These are phyloP conservation scores for Drosophila nr. fundita DNA, from an alignment of 2,888 invertebrate species.

Conservation along the genomic window DNA sequence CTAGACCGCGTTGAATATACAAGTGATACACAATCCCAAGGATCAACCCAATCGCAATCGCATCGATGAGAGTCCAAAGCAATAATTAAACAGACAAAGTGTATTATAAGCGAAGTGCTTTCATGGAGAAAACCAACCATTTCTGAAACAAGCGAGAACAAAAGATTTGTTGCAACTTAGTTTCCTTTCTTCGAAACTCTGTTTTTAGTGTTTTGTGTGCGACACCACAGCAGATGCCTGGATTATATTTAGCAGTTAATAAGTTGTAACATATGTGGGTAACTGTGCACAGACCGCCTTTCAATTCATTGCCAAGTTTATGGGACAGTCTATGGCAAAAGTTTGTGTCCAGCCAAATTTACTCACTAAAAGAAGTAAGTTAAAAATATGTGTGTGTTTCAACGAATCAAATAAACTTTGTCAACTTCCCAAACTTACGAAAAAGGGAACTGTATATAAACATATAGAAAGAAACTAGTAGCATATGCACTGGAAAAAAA, in stretches of 20 bases:
- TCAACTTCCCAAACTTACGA: conserved; percentile 19
- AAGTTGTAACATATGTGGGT: conserved; percentile 31
- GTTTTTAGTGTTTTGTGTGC: conserved; percentile 15
- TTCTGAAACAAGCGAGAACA: neutral
- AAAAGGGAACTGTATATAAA: conserved; percentile 17
- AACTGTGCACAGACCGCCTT: conserved; percentile 49
- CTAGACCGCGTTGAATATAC: neutral
- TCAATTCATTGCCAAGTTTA: conserved; percentile 79
- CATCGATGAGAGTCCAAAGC: neutral
- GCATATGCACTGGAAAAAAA: neutral
- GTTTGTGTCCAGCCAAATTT: conserved; percentile 52
- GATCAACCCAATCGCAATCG: neutral
- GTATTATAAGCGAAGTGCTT: neutral
- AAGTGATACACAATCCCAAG: neutral
- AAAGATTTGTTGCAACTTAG: neutral
- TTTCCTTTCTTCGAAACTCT: conserved; percentile 1
- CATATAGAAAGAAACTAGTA: neutral
- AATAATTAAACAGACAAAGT: neutral
- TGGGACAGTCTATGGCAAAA: conserved; percentile 42
- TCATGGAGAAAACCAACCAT: neutral
- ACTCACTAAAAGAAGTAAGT: conserved; percentile 49
- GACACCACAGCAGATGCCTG: conserved; percentile 6
- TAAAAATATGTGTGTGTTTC: conserved; percentile 54
- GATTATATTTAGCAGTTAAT: conserved; percentile 39
- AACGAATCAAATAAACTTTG: conserved; percentile 66